Evolutionary conservation across 2,797 vertebrate species (phyloP).

Genomic region (Intellagama lesueurii): DNA sequence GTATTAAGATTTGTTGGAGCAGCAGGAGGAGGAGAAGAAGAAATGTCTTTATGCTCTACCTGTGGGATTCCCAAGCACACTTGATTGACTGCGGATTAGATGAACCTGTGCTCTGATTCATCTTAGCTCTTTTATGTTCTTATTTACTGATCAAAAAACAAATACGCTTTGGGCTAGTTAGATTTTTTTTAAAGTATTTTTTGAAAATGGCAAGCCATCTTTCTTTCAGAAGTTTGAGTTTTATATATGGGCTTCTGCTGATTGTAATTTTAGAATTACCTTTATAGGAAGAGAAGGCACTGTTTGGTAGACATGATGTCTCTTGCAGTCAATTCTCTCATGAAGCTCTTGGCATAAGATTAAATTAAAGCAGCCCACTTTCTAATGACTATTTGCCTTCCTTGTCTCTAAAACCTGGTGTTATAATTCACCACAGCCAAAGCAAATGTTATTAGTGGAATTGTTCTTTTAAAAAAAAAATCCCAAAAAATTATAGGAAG

Average conservation of each 20-base stretch:
- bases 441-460: too few relatives aligned
- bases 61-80: background rate
- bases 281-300: background rate
- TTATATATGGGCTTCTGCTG: background rate
- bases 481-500: too few relatives aligned
- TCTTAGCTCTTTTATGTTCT: background rate
- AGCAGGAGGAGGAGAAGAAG: too few relatives aligned
- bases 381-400: too few relatives aligned
- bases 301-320: background rate
- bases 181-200: background rate
- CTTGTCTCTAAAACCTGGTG: too few relatives aligned
- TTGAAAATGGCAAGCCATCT: background rate
- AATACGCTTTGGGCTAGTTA: background rate
- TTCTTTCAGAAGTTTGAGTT: background rate
- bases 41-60: background rate
- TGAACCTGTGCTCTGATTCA: background rate
- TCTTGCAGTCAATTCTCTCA: constrained; percentile 3
- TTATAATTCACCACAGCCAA: background rate
- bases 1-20: too few relatives aligned
- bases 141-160: background rate
- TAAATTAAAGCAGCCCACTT: constrained; percentile 21
- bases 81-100: background rate
- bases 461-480: too few relatives aligned
- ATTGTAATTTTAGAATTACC: background rate
- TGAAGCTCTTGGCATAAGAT: background rate